Evolutionary conservation across 35 echinoderm and acorn worm genomes (phyloP), one percentile per base, ranked within the genome.

Genomic region (Chiridota heheva): DNA sequence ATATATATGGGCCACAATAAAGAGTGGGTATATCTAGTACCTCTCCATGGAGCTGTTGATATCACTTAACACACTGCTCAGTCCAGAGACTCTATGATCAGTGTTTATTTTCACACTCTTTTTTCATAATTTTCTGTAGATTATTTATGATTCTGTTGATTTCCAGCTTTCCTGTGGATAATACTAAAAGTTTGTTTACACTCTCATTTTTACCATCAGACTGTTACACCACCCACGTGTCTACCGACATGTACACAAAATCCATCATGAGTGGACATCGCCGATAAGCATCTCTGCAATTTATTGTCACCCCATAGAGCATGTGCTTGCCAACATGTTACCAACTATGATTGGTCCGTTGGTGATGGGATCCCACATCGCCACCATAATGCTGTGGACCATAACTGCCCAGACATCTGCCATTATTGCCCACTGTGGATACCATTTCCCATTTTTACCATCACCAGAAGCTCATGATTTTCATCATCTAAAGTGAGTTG

Each of bases 181-280:
- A n/a, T n/a, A n/a, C n/a, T n/a, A n/a, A n/a, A n/a, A n/a, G n/a
- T n/a, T n/a, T n/a, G n/a, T n/a, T n/a, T n/a, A n/a, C n/a, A n/a
- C n/a, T n/a, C n/a, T n/a, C n/a, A n/a, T n/a, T n/a, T n/a, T n/a
- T n/a, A n/a, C n/a, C n/a, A n/a, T 40, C 63, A 91, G 95, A 53
- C 36, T 98, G 32, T 75, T 98, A 20, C 95, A 98, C 43, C 95
- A 88, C 45, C 95, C 95, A 15, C 31, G 66, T 5, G 7, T 92
- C 22, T 98, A 98, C 68, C 87, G 75, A 17, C 55, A 88, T 75
- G 53, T 91, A 24, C 95, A 98, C 67, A 98, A 92, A 68, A 79
- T 85, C 32, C 95, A 98, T 74, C 95, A 98, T 53, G 95, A 98
- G 47, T 91, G 89, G 95, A 98, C 89, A 5, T 80, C 89, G 13